Percentiles rank a stretch among this genome's conserved stretches.
phyloP scores from a whole-genome alignment of 2,888 invertebrate genomes.

The Trichopria drosophilae region DNA sequence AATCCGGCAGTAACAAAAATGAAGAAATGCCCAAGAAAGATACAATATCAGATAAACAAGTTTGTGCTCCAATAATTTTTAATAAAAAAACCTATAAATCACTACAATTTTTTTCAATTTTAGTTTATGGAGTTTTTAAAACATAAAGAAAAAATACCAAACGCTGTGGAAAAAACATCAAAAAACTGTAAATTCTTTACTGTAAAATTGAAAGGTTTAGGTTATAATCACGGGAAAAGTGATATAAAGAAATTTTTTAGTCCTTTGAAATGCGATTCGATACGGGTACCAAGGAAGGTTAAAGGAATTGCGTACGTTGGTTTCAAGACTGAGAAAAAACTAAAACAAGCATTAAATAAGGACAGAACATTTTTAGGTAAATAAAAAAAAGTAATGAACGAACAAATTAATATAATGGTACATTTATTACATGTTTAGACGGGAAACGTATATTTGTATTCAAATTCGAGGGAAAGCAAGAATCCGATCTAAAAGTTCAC shows the following conservation, averaged over 20 bases:
- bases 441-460: constrained; percentile 67
- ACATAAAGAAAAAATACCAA: constrained; percentile 64
- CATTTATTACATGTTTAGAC: constrained; percentile 51
- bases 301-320: constrained; percentile 90
- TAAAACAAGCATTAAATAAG: constrained; percentile 78
- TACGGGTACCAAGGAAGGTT: constrained; percentile 75
- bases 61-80: constrained; percentile 10
- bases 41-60: constrained; percentile 66
- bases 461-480: constrained; percentile 60
- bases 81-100: constrained; percentile 37
- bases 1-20: constrained; percentile 44
- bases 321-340: constrained; percentile 79
- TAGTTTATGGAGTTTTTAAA: constrained; percentile 77
- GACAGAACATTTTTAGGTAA: constrained; percentile 84
- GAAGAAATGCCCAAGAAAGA: constrained; percentile 70
- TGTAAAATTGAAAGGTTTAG: constrained; percentile 77
- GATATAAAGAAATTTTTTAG: constrained; percentile 84
- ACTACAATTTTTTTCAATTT: too few species aligned
- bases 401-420: neutral
- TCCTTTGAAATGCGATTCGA: constrained; percentile 76
- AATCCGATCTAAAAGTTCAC: constrained; percentile 44
- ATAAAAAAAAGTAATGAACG: constrained; percentile 31
- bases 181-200: constrained; percentile 65
- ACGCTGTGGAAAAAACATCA: constrained; percentile 49
- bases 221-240: constrained; percentile 78